phyloP scores from a whole-genome alignment of 2,797 vertebrate species.

The Cyprinodon diabolis region DNA sequence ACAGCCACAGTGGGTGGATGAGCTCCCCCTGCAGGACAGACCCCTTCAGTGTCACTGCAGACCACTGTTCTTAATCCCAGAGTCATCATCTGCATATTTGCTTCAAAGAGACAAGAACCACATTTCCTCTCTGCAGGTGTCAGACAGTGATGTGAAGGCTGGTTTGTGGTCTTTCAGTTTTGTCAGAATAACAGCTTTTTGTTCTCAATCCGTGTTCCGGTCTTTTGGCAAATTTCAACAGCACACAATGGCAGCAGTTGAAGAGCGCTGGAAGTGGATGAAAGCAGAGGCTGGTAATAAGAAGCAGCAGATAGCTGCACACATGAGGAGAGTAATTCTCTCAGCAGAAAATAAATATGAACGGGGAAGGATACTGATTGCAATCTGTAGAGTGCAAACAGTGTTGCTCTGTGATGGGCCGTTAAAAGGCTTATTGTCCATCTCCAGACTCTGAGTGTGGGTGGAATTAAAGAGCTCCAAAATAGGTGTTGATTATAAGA shows the following conservation, averaged over 20 bases:
- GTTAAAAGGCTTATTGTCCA: constrained; percentile 87
- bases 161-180: constrained; percentile 49
- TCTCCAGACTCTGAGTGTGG: constrained; percentile 72
- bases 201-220: constrained; percentile 72
- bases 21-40: not conserved
- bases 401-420: constrained; percentile 85
- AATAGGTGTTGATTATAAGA: constrained; percentile 86
- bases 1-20: not conserved
- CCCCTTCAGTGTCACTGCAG: not conserved
- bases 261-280: constrained; percentile 87
- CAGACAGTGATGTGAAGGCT: constrained; percentile 52
- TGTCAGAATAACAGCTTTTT: constrained; percentile 68
- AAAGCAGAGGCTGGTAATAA: constrained; percentile 88
- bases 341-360: constrained; percentile 87
- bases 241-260: constrained; percentile 88
- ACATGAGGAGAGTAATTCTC: constrained; percentile 89
- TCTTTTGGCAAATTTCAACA: constrained; percentile 80
- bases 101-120: constrained; percentile 45
- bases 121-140: constrained; percentile 68
- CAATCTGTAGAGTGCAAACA: constrained; percentile 85
- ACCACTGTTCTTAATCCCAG: constrained; percentile 17
- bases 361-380: constrained; percentile 88
- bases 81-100: constrained; percentile 24
- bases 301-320: constrained; percentile 87
- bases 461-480: constrained; percentile 81